phyloP scores from a whole-genome alignment of 2,113 vertebrate genomes.

The Eulemur macaco region DNA sequence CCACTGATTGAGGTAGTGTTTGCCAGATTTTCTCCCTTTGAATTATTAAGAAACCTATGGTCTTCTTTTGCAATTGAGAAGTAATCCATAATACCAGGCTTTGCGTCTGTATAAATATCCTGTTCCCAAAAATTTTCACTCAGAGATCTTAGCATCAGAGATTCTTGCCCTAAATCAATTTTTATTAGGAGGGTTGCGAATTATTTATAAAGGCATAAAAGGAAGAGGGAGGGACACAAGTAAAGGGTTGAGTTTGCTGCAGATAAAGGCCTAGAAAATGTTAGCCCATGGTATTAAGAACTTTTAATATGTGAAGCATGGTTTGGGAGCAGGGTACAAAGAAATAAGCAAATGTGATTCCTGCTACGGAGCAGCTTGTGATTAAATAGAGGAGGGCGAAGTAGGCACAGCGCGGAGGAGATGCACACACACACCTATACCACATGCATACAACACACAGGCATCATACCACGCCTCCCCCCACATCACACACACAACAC shows the following conservation, averaged over 20 bases:
- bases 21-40: background rate
- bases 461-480: no score
- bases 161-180: background rate
- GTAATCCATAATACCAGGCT: background rate
- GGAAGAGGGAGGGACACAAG: background rate
- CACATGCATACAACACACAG: no score
- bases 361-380: background rate
- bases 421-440: background rate
- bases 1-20: background rate
- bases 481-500: fast-evolving
- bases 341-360: background rate
- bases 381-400: background rate
- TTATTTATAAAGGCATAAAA: background rate
- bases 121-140: background rate
- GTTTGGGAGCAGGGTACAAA: background rate
- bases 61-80: background rate
- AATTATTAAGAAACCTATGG: background rate
- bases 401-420: background rate
- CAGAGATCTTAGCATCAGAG: background rate
- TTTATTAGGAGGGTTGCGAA: background rate
- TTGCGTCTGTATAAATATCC: background rate
- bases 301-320: background rate
- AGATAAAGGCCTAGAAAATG: background rate
- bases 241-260: background rate
- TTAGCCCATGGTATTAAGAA: background rate